Evolutionary conservation across 2,113 vertebrate genomes (phyloP).

Genomic region (Melanerpes aurifrons): DNA sequence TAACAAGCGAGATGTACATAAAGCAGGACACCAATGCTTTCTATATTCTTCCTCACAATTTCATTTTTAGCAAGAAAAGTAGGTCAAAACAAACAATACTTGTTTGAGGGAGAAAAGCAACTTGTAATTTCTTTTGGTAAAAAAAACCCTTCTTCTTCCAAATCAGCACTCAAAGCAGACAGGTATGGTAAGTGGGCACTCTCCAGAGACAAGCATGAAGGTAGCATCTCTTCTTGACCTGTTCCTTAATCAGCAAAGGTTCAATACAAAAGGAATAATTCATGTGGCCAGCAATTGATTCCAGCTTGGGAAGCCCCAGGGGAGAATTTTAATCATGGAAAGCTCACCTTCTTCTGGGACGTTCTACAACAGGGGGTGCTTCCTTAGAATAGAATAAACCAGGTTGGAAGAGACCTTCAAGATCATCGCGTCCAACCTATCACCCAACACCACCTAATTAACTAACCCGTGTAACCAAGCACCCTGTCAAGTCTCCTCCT

Average conservation of each 20-base stretch:
- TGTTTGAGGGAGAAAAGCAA: background rate
- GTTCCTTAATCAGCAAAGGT: conserved; percentile 22
- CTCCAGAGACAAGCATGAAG: background rate
- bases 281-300: conserved; percentile 36
- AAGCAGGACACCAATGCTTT: conserved; percentile 4
- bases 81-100: conserved; percentile 31
- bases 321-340: conserved; percentile 8
- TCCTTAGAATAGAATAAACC: too few species aligned
- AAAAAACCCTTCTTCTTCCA: background rate
- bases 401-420: too few species aligned
- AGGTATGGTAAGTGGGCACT: background rate
- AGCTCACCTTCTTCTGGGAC: background rate
- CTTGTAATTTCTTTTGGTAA: background rate
- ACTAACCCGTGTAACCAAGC: too few species aligned
- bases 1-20: background rate
- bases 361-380: fast-evolving
- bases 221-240: background rate
- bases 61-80: conserved; percentile 30
- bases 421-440: too few species aligned
- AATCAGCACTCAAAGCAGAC: background rate
- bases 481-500: too few species aligned
- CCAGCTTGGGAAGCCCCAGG: background rate
- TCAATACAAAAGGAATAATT: conserved; percentile 31
- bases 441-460: too few species aligned
- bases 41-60: background rate